Evolutionary conservation across 2,888 invertebrate species (phyloP), one percentile per base, ranked within the genome.

Genomic region (Ferdinandea cuprea): DNA sequence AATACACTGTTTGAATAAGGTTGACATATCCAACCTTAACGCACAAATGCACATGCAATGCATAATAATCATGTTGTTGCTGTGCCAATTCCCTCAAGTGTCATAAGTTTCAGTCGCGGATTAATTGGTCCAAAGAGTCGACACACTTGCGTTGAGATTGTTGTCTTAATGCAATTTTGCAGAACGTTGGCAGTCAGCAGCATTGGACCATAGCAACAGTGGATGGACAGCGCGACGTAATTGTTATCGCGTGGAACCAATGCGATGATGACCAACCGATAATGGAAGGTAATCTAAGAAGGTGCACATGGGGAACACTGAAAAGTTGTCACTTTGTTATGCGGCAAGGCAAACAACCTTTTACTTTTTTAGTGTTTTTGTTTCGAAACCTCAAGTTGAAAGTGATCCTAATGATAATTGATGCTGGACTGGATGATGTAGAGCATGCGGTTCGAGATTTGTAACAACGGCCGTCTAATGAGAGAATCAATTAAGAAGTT

Each of bases 271-370:
- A 71, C 65, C 71, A 71, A 76, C 66, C 61, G 32, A 58, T 42
- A 71, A 59, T 2, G 25, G 19, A 15, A 54, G 59, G 81, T 81
- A 81, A 81, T 71, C 54, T 42, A 37, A 81, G 76, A 68, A 40
- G 69, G 59, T 81, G 58, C 59, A 71, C 59, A 71, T 59, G 71
- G 5, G 5, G 5, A 25, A 25, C 25, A n/a, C 25, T 9, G 25
- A 72, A 32, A 66, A 66, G 59, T 74, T 69, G 61, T 40, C 65
- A 73, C 35, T n/a, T 37, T 58, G 59, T 65, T 46, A 71, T 58
- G 65, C 32, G 37, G 11, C 81, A 81, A 81, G 81, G 81, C 71
- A 19, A 81, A 25, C 81, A 44, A 46, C 81, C 81, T 81, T 61
- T 77, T 81, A 81, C 81, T 81, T 74, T 80, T 40, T 52, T 15